Evolutionary conservation across 37 sponge, comb jelly and placozoan species (phyloP), one percentile per base, ranked within the genome.

Genomic region (Hexactinellida sp.): DNA sequence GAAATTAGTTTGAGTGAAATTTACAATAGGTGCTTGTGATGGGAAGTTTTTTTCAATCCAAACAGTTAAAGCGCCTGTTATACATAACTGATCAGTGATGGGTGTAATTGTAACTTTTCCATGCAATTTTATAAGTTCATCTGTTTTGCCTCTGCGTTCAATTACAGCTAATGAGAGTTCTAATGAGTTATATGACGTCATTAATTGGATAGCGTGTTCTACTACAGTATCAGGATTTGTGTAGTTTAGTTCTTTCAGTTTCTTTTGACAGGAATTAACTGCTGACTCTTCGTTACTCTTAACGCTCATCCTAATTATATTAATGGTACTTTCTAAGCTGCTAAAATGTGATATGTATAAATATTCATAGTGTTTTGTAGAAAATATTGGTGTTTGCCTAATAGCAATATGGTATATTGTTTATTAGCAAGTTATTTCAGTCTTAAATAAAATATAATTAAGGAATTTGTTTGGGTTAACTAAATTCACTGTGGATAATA

Each of bases 11-110:
- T 63, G 76, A 63, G 25, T 63, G 13, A 63, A 28, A 3, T 10
- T 63, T 25, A 63, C 13, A 7, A 25, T 63, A 23, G 76, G 76
- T 28, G 76, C 21, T 63, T 23, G 5, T 23, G 3, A 21, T 32
- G 76, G 76, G 13, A 63, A 63, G 76, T 63, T 63, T n/a, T 63
- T 63, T 28, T 63, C 76, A 63, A 63, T n/a, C 76, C 76, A 63
- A 63, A 63, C 13, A 7, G 76, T 63, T 63, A 63, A 21, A 1
- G 34, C 5, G 5, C 76, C 76, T 5, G 5, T 5, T 63, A 63
- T 63, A 10, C 13, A 3, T 7, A 63, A 63, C 25, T 63, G 76
- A n/a, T 28, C 34, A 63, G 32, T 28, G 34, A 7, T 10, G 3
- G 25, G 76, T 7, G 76, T 32, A 23, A 63, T 63, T 25, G 76